Evolutionary conservation across 2,888 invertebrate genomes (phyloP).

Genomic region (Empis stercorea): DNA sequence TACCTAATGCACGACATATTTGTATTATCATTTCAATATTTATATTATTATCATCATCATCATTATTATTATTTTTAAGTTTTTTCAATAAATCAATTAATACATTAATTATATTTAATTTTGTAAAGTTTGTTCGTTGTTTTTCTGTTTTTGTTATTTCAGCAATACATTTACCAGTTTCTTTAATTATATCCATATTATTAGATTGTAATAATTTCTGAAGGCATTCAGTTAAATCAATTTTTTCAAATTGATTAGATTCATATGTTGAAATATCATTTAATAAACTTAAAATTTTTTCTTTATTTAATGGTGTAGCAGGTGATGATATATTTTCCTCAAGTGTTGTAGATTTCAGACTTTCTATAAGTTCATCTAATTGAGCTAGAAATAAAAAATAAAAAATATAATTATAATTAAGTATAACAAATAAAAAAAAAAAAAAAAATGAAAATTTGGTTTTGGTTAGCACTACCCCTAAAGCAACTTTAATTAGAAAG

Average conservation of each 20-base stretch:
- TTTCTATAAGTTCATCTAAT: slow-evolving; percentile 33
- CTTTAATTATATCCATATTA: slow-evolving; percentile 38
- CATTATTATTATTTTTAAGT: slow-evolving; percentile 20
- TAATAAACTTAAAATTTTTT: slow-evolving; percentile 23
- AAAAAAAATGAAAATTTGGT: neutral
- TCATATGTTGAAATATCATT: slow-evolving; percentile 32
- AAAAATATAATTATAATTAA: neutral
- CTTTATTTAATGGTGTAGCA: slow-evolving; percentile 15
- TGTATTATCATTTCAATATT: slow-evolving; percentile 50
- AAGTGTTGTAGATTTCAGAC: slow-evolving; percentile 28
- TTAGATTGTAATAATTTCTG: slow-evolving; percentile 29
- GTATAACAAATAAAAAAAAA: slow-evolving; percentile 1
- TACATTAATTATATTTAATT: slow-evolving; percentile 43
- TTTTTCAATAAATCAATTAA: slow-evolving; percentile 42
- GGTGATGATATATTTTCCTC: slow-evolving; percentile 5
- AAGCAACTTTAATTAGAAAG: no score
- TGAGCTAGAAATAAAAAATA: slow-evolving; percentile 21
- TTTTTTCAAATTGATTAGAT: slow-evolving; percentile 31
- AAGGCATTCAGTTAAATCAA: slow-evolving; percentile 31
- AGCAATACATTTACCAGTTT: slow-evolving; percentile 59
- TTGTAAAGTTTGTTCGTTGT: slow-evolving; percentile 58
- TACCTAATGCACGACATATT: slow-evolving; percentile 70
- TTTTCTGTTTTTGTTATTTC: slow-evolving; percentile 68
- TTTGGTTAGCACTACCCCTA: no score
- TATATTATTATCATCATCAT: slow-evolving; percentile 15